These are phyloP conservation scores for Eulemur mongoz DNA, from an alignment of 2,797 vertebrate genomes.

Conservation along the genomic window DNA sequence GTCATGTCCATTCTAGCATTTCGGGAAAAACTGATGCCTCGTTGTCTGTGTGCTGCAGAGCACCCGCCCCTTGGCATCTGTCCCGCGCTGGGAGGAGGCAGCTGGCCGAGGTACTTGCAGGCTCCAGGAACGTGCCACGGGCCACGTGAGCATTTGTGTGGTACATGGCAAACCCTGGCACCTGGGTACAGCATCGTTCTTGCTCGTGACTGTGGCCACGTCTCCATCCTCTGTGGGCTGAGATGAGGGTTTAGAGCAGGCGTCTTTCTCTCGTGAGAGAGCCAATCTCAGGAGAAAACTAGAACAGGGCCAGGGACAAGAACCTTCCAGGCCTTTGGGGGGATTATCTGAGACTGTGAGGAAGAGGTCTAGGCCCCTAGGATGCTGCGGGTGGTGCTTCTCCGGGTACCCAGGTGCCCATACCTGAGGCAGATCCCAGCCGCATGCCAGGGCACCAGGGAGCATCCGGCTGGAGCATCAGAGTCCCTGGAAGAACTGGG, in stretches of 20 bases:
- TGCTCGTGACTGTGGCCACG: background rate
- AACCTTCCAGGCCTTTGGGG: background rate
- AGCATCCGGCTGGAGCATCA: background rate
- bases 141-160: rapidly evolving
- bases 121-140: rapidly evolving
- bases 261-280: background rate
- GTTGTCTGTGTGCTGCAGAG: background rate
- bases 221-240: background rate
- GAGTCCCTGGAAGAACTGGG: background rate
- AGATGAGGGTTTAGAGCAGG: background rate
- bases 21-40: background rate
- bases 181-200: background rate
- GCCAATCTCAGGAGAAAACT: background rate
- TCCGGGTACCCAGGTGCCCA: rapidly evolving
- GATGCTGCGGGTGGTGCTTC: too few species aligned
- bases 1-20: background rate
- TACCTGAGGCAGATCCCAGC: too few species aligned
- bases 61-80: background rate
- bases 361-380: background rate
- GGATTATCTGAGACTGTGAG: background rate
- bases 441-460: too few species aligned
- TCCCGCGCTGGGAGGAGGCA: background rate
- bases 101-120: background rate
- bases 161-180: background rate
- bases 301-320: background rate